Base-by-base conservation (phyloP, 2,113 vertebrate species). In the Neolamprologus ventralis region DNA sequence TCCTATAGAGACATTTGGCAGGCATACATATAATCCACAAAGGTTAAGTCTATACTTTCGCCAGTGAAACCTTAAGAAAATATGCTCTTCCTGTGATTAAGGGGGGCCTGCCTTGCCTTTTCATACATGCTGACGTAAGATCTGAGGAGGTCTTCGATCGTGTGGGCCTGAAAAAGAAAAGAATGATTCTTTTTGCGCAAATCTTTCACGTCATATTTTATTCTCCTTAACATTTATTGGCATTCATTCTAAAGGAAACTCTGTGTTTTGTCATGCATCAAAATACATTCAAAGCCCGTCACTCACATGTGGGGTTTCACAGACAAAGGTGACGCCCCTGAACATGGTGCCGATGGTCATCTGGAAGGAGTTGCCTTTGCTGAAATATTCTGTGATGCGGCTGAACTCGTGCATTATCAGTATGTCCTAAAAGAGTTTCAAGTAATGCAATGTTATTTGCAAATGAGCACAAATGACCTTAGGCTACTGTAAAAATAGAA, bases 261-360 rank as follows among this genome's bases (percentile, higher is more conserved):
- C 4, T 49, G 71, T 49, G 17, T 78, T 12, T 78, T 49, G 23
- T 28, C 17, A n/a, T 78, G 4, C 17, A 31, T 49, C 26, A 31
- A 78, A 78, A 78, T 49, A 19, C 9, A 75, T 31, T 57, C n/a
- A n/a, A 42, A 42, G 28, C 4, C 31, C 14, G 23, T 9, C 14
- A 45, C 97, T 97, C 94, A 99, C 98, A 97, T 98, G 79, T 19
- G 97, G 94, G 7, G 97, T 99, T 93, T 99, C 98, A 37, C 98
- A 99, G 81, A 97, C 93, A 33, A 99, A 94, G 26, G 93, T 96
- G 85, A 63, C 95, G 33, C 96, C 96, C 26, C 92, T 96, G 86
- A 98, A 94, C 87, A 98, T 88, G 88, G 94, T 97, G 40, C 97
- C 97, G 80, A 98, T 95, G 1, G 95, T 97, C 97, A 99, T 97